Percentiles rank a stretch among this genome's conserved stretches.
Conservation (phyloP, 2,888 invertebrate genomes). For the Cylindroiulus punctatus region DNA sequence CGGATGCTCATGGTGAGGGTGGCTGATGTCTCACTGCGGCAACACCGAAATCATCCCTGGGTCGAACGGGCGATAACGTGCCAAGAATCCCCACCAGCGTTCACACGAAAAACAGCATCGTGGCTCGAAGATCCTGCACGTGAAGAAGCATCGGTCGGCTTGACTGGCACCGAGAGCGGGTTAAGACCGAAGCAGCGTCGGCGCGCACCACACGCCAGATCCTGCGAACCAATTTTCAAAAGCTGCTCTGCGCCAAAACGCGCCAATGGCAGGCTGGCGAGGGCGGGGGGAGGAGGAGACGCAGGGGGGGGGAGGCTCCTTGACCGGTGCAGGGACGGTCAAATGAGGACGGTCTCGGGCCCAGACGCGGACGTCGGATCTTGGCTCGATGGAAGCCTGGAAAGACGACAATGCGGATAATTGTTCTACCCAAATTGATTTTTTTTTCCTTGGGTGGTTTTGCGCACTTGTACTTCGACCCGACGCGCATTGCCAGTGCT, state of each 20-base stretch:
- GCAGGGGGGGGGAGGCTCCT: background rate
- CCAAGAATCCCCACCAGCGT: background rate
- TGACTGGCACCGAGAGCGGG: background rate
- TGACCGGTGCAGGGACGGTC: background rate
- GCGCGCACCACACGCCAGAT: background rate
- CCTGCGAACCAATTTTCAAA: background rate
- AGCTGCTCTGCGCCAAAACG: slow-evolving; percentile 24
- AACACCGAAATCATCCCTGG: too few species aligned
- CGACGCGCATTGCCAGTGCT: too few species aligned
- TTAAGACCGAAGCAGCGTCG: slow-evolving; percentile 27
- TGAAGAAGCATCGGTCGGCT: background rate
- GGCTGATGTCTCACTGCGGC: background rate
- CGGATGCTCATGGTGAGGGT: slow-evolving; percentile 61
- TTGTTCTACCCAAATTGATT: too few species aligned
- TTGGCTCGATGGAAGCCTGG: too few species aligned
- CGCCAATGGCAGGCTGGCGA: background rate
- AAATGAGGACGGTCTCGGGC: too few species aligned
- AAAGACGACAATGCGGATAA: too few species aligned
- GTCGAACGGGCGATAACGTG: background rate
- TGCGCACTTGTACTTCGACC: too few species aligned
- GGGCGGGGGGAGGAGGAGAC: background rate
- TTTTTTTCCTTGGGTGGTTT: too few species aligned
- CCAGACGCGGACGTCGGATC: too few species aligned
- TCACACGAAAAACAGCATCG: background rate
- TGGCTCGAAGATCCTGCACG: background rate